A percentile compares a stretch with the other conserved stretches of the same genome.
Conservation (phyloP, 2,888 invertebrate genomes). For the Torymus tubicola region DNA sequence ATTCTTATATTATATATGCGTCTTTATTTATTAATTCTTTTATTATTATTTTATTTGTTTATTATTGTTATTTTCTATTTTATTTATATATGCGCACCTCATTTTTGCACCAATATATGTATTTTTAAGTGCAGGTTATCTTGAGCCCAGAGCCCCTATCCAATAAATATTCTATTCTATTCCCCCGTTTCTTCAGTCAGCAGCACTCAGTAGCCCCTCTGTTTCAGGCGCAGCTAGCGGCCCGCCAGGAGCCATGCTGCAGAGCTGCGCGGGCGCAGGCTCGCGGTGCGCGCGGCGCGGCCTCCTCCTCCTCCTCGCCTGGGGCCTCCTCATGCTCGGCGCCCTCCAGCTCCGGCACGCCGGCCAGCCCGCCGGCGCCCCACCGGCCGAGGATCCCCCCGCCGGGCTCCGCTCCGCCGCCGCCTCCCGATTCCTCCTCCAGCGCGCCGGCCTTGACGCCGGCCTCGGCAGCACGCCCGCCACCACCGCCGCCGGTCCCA, state of each 20-base stretch:
- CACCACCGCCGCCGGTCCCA: constrained; percentile 73
- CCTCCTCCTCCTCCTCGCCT: constrained; percentile 75
- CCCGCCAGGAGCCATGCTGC: constrained; percentile 44
- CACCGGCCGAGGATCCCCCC: background rate
- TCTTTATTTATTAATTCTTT: no score
- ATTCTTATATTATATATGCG: no score
- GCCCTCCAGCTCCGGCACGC: constrained; percentile 74
- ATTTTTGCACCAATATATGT: no score
- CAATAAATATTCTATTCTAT: no score
- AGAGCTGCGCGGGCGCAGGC: constrained; percentile 57
- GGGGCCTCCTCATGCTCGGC: constrained; percentile 77
- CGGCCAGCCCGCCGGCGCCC: constrained; percentile 58
- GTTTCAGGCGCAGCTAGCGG: constrained; percentile 43
- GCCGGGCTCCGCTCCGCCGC: no score
- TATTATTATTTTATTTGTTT: no score
- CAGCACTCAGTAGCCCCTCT: no score
- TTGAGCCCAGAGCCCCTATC: no score
- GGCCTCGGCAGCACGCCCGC: constrained; percentile 70
- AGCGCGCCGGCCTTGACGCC: constrained; percentile 70
- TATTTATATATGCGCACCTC: no score
- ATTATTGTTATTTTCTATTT: no score
- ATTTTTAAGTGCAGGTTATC: no score
- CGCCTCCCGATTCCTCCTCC: background rate
- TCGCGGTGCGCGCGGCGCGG: constrained; percentile 77
- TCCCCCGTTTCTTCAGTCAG: no score